Evolutionary conservation across 2,888 invertebrate genomes (phyloP).

Genomic region (Limnephilus rhombicus): DNA sequence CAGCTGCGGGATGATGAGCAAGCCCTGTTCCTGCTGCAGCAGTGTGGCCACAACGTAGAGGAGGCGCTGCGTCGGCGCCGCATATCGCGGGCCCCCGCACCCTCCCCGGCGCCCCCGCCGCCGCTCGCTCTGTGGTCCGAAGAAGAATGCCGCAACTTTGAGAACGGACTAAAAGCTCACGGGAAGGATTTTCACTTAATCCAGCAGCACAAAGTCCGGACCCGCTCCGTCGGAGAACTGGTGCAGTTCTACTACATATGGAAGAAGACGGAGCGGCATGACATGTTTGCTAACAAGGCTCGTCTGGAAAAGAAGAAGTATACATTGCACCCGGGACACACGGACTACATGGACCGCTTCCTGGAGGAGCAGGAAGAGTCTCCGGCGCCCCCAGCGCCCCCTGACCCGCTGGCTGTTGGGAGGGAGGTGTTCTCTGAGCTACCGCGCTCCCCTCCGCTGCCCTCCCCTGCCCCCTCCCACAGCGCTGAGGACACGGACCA

Average conservation of each 20-base stretch:
- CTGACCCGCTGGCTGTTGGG: slow-evolving; percentile 75
- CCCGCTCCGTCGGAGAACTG: slow-evolving; percentile 96
- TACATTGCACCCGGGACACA: slow-evolving; percentile 93
- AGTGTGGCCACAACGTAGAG: slow-evolving; percentile 96
- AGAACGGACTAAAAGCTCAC: slow-evolving; percentile 93
- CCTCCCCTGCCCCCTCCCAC: slow-evolving; percentile 69
- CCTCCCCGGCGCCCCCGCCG: slow-evolving; percentile 78
- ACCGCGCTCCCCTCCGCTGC: slow-evolving; percentile 72
- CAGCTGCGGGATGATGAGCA: slow-evolving; percentile 93
- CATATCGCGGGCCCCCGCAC: slow-evolving; percentile 81
- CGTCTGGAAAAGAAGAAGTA: slow-evolving; percentile 95
- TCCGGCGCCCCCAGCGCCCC: slow-evolving; percentile 68
- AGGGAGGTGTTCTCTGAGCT: slow-evolving; percentile 77
- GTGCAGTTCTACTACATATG: slow-evolving; percentile 98
- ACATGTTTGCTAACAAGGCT: slow-evolving; percentile 92
- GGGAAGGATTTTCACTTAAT: slow-evolving; percentile 98
- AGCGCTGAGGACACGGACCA: slow-evolving; percentile 75
- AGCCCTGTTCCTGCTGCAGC: slow-evolving; percentile 92
- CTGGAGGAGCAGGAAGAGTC: slow-evolving; percentile 88
- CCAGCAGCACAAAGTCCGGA: slow-evolving; percentile 94
- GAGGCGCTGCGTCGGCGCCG: slow-evolving; percentile 91
- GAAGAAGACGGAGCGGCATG: slow-evolving; percentile 99
- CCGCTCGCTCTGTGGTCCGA: slow-evolving; percentile 96
- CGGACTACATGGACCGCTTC: slow-evolving; percentile 96
- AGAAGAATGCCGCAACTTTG: slow-evolving; percentile 97